Evolutionary conservation across 2,888 invertebrate genomes (phyloP).

Genomic region (Drosophila buzzatii): DNA sequence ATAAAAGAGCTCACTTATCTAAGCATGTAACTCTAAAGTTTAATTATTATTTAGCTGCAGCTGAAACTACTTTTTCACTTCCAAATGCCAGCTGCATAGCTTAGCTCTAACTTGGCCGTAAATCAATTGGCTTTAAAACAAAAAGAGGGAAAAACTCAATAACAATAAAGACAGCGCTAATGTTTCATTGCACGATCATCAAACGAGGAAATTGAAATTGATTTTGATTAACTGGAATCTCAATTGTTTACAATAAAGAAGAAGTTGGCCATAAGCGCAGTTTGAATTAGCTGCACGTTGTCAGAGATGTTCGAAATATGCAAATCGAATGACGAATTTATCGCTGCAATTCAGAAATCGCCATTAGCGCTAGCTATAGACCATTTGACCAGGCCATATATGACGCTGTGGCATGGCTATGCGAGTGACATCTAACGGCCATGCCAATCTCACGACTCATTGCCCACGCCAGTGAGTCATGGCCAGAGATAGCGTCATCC

Average conservation of each 20-base stretch:
- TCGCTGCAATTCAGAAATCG: conserved; percentile 15
- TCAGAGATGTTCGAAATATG: conserved; percentile 31
- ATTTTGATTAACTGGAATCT: conserved; percentile 23
- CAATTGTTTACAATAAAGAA: conserved; percentile 42
- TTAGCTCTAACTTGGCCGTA: neutral
- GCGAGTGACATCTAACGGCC: conserved; percentile 58
- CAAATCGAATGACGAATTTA: conserved; percentile 53
- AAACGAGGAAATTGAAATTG: conserved; percentile 8
- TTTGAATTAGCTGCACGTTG: conserved; percentile 49
- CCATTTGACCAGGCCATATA: conserved; percentile 52
- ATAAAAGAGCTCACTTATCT: neutral
- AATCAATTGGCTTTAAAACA: neutral
- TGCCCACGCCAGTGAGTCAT: conserved; percentile 52
- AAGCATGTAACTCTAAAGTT: neutral
- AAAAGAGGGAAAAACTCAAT: neutral
- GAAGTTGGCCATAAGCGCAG: conserved; percentile 11
- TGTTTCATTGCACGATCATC: conserved; percentile 4
- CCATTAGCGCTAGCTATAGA: conserved; percentile 16
- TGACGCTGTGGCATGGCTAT: neutral
- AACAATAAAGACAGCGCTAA: neutral
- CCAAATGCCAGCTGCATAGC: no score
- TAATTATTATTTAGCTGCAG: neutral
- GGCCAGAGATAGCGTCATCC: conserved; percentile 37
- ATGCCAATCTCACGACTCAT: conserved; percentile 37
- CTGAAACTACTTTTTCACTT: neutral